A percentile compares a stretch with the other conserved stretches of the same genome.
Evolutionary conservation across 1,140 invertebrate species (phyloP).

Genomic region (Bombus superbus): DNA sequence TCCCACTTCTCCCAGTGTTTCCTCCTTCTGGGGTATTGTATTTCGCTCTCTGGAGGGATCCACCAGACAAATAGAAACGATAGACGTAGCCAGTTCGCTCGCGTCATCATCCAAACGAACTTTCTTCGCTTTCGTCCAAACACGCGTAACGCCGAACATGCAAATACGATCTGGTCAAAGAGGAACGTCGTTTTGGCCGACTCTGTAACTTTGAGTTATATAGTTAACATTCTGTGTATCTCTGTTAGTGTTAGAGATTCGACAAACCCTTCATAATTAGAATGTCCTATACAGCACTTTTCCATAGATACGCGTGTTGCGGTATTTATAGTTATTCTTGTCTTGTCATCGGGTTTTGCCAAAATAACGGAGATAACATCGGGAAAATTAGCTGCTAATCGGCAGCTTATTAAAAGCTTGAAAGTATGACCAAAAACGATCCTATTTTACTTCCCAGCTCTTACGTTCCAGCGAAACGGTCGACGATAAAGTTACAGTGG

Average conservation of each 20-base stretch:
- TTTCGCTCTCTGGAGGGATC: slow-evolving; percentile 49
- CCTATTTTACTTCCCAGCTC: not conserved
- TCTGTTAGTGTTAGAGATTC: no score
- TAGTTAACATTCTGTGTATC: not conserved
- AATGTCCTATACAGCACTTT: no score
- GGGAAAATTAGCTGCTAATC: not conserved
- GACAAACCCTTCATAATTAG: no score
- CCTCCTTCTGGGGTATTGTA: slow-evolving; percentile 47
- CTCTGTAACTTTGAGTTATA: not conserved
- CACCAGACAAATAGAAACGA: slow-evolving; percentile 41
- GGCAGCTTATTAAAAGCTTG: no score
- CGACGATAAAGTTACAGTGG: not conserved
- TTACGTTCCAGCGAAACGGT: no score
- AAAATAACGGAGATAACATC: not conserved
- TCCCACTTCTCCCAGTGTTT: not conserved
- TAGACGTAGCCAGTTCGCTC: slow-evolving; percentile 10
- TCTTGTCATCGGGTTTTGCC: no score
- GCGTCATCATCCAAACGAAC: slow-evolving; percentile 1
- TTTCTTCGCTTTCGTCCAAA: slow-evolving; percentile 42
- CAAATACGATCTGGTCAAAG: not conserved
- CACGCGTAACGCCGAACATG: not conserved
- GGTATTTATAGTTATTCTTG: no score
- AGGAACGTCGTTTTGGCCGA: not conserved
- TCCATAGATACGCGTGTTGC: no score
- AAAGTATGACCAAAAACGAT: not conserved